These are phyloP conservation scores for Masnerella sp. DNA, from an alignment of 2,888 invertebrate genomes.

Conservation along the genomic window DNA sequence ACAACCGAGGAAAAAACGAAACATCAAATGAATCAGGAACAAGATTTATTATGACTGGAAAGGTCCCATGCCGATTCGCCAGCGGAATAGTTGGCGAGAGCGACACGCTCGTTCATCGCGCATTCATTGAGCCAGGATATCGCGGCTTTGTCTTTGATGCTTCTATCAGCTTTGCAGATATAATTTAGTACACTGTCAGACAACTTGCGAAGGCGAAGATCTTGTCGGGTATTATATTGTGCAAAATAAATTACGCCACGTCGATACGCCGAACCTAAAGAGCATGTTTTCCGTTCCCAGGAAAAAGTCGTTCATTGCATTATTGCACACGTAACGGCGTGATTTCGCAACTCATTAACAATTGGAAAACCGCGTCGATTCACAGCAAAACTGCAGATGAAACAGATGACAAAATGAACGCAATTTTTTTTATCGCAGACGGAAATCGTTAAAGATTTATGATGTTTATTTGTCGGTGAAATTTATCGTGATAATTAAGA, in stretches of 20 bases:
- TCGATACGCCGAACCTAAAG: slow-evolving; percentile 27
- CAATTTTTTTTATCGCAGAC: too few species aligned
- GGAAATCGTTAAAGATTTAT: too few species aligned
- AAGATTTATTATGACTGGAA: slow-evolving; percentile 22
- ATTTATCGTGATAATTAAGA: too few species aligned
- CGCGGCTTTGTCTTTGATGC: slow-evolving; percentile 59
- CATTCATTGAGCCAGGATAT: slow-evolving; percentile 50
- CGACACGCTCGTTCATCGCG: slow-evolving; percentile 50
- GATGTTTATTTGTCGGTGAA: too few species aligned
- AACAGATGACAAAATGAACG: too few species aligned
- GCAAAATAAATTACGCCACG: slow-evolving; percentile 45
- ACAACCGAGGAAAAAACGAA: background rate
- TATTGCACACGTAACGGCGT: too few species aligned
- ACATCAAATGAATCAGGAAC: slow-evolving; percentile 6
- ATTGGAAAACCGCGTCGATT: too few species aligned
- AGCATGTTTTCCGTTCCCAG: slow-evolving; percentile 11
- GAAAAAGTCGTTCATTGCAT: too few species aligned
- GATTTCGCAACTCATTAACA: too few species aligned
- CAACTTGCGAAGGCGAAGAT: slow-evolving; percentile 43
- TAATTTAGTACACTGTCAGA: slow-evolving; percentile 55
- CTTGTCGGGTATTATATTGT: slow-evolving; percentile 45
- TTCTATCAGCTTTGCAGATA: slow-evolving; percentile 58
- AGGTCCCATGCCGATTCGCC: slow-evolving; percentile 39
- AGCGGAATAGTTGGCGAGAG: slow-evolving; percentile 40
- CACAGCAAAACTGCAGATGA: too few species aligned